Evolutionary conservation across 2,113 vertebrate species (phyloP).

Genomic region (Heterocephalus glaber): DNA sequence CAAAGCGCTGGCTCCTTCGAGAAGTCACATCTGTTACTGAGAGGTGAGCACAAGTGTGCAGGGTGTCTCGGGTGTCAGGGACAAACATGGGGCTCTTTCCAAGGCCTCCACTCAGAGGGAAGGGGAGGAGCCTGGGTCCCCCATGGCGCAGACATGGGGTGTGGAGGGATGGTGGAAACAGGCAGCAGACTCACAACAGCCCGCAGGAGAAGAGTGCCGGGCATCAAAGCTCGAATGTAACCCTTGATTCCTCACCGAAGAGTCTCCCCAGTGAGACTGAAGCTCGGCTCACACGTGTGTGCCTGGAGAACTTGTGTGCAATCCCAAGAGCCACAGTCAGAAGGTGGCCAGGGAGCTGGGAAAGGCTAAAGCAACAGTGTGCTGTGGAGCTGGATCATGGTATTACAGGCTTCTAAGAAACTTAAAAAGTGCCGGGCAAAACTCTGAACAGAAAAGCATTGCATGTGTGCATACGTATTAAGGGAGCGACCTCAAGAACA

Average conservation of each 20-base stretch:
- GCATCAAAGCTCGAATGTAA: too few species aligned
- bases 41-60: not conserved
- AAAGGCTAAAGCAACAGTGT: not conserved
- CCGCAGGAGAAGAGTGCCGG: not conserved
- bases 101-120: not conserved
- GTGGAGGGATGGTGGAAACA: too few species aligned
- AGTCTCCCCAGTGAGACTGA: not conserved
- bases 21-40: not conserved
- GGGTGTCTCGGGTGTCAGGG: too few species aligned
- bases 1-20: not conserved
- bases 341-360: too few species aligned
- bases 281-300: not conserved
- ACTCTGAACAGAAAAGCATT: not conserved
- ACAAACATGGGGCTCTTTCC: too few species aligned
- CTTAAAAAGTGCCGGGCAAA: not conserved
- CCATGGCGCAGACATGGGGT: not conserved
- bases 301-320: not conserved
- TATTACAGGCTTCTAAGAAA: not conserved
- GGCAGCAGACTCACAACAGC: not conserved
- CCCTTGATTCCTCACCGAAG: not conserved
- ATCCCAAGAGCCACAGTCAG: too few species aligned
- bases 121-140: not conserved
- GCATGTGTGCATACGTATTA: not conserved
- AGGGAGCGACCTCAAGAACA: not conserved
- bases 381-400: not conserved